Evolutionary conservation across 2,888 invertebrate species (phyloP).

Genomic region (Athalia circularis): DNA sequence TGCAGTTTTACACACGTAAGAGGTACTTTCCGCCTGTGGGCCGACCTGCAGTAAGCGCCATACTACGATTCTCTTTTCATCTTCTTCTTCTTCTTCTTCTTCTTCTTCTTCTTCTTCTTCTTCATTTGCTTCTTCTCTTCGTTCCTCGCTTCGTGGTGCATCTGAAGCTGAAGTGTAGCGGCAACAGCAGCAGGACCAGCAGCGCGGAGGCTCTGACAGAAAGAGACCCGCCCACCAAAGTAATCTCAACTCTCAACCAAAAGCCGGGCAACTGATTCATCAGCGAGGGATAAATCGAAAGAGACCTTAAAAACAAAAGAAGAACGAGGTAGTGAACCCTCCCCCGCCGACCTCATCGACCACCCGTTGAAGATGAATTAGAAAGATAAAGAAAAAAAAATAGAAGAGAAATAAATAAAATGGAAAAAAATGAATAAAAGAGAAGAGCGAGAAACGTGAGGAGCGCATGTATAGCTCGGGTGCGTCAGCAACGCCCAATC

Average conservation of each 20-base stretch:
- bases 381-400: conserved; percentile 23
- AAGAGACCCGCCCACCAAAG: conserved; percentile 74
- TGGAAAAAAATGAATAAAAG: conserved; percentile 50
- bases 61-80: too few relatives aligned
- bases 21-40: too few relatives aligned
- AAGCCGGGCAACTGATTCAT: conserved; percentile 71
- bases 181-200: conserved; percentile 35
- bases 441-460: conserved; percentile 25
- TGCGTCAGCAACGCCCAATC: conserved; percentile 54
- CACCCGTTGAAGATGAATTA: not conserved
- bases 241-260: conserved; percentile 67
- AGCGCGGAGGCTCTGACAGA: conserved; percentile 70
- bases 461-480: not conserved
- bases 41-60: too few relatives aligned
- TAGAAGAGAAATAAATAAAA: not conserved
- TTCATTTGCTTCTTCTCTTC: not conserved
- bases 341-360: conserved; percentile 23
- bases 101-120: not conserved
- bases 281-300: conserved; percentile 70
- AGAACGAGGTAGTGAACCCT: conserved; percentile 30
- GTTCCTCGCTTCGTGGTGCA: not conserved
- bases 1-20: too few relatives aligned
- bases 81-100: not conserved
- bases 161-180: not conserved
- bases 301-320: conserved; percentile 48